Evolutionary conservation across 2,113 vertebrate species (phyloP).

Genomic region (Colaptes auratus): DNA sequence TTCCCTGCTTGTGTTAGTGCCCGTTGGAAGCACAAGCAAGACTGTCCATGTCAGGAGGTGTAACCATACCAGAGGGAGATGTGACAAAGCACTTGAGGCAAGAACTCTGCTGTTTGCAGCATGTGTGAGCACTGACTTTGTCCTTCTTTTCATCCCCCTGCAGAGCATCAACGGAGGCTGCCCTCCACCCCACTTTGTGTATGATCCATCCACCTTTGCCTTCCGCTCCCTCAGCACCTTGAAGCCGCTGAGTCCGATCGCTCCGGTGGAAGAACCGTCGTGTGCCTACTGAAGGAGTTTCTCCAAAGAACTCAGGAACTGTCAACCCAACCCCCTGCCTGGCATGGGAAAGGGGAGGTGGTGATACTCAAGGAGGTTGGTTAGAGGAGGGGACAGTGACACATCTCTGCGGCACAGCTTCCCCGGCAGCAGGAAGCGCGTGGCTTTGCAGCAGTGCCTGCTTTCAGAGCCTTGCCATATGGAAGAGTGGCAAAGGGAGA

Average conservation of each 20-base stretch:
- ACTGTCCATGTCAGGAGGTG: neutral
- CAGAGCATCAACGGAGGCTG: constrained; percentile 82
- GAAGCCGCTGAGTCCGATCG: constrained; percentile 84
- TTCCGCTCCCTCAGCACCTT: constrained; percentile 89
- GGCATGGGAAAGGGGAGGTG: constrained; percentile 1
- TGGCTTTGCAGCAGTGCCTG: neutral
- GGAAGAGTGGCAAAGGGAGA: neutral
- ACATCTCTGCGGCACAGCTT: neutral
- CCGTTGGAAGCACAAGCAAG: neutral
- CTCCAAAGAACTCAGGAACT: constrained; percentile 68
- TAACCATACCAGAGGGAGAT: neutral
- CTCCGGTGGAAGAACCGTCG: constrained; percentile 84
- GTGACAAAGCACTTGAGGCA: neutral
- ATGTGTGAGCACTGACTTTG: neutral
- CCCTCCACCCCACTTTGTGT: constrained; percentile 81
- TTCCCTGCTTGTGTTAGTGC: neutral
- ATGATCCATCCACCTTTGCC: constrained; percentile 89
- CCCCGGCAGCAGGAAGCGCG: neutral
- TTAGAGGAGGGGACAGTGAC: neutral
- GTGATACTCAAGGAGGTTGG: neutral
- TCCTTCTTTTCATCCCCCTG: neutral
- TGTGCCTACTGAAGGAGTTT: constrained; percentile 80
- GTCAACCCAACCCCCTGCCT: neutral
- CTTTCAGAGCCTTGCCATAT: neutral
- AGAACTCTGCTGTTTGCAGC: neutral